phyloP scores from a whole-genome alignment of 2,888 invertebrate genomes.

The Synergus gifuensis region DNA sequence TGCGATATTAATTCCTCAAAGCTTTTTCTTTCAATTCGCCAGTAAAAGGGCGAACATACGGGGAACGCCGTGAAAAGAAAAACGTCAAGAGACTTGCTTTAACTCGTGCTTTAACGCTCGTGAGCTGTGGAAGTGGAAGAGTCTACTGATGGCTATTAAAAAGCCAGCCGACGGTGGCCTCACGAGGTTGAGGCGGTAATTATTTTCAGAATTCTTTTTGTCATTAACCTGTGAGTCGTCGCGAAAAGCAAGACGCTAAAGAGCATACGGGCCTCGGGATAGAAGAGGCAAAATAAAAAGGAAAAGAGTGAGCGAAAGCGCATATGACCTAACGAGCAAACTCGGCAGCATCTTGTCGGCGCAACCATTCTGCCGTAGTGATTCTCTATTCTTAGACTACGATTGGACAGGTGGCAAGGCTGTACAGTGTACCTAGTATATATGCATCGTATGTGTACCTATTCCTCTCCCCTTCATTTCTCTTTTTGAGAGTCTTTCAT shows the following conservation, averaged over 20 bases:
- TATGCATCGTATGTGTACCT: constrained; percentile 44
- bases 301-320: constrained; percentile 48
- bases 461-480: constrained; percentile 43
- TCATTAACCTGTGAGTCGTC: constrained; percentile 57
- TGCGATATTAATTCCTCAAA: constrained; percentile 14
- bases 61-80: background rate
- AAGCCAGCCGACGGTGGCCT: constrained; percentile 48
- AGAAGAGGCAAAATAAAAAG: constrained; percentile 45
- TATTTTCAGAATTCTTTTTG: constrained; percentile 65
- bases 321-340: constrained; percentile 60
- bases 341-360: constrained; percentile 58
- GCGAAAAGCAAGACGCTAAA: constrained; percentile 53
- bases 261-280: constrained; percentile 48
- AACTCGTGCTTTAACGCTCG: background rate
- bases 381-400: constrained; percentile 74
- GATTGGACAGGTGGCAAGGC: constrained; percentile 73
- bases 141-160: constrained; percentile 10
- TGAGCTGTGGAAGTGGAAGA: background rate
- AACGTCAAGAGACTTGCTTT: background rate
- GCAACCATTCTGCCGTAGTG: constrained; percentile 55
- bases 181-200: constrained; percentile 61
- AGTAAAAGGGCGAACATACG: constrained; percentile 5
- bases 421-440: constrained; percentile 44
- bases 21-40: background rate
- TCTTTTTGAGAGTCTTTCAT: constrained; percentile 38